These are phyloP conservation scores for Scaptomyza tumidula DNA, from an alignment of 2,888 invertebrate species.

Conservation along the genomic window DNA sequence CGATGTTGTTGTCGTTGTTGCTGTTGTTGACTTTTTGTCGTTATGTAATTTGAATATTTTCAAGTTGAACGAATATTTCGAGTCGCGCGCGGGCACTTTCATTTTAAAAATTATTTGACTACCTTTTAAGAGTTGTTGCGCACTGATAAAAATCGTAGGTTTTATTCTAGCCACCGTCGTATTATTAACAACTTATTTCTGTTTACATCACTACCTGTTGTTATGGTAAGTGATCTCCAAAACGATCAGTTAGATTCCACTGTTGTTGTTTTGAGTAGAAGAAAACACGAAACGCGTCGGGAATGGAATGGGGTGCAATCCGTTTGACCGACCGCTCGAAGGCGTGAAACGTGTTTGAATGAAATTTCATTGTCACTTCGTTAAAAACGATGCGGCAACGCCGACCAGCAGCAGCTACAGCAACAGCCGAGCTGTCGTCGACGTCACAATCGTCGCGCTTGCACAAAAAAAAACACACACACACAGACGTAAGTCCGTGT, in stretches of 20 bases:
- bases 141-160: conserved; percentile 16
- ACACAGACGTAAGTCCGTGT: conserved; percentile 21
- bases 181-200: conserved; percentile 16
- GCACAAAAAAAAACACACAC: conserved; percentile 40
- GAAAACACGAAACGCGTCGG: conserved; percentile 31
- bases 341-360: conserved; percentile 81
- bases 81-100: conserved; percentile 77
- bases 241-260: conserved; percentile 29
- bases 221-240: conserved; percentile 33
- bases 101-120: conserved; percentile 61
- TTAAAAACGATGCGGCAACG: conserved; percentile 56
- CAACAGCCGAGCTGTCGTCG: conserved; percentile 53
- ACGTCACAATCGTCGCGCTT: conserved; percentile 62
- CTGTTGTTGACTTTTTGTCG: conserved; percentile 67
- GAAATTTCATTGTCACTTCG: conserved; percentile 73
- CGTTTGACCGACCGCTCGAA: conserved; percentile 70
- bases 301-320: conserved; percentile 44
- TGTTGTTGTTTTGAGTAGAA: conserved; percentile 36
- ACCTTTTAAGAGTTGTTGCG: conserved; percentile 25
- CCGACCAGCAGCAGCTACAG: conserved; percentile 32
- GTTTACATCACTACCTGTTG: conserved; percentile 42
- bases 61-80: conserved; percentile 82
- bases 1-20: conserved; percentile 40
- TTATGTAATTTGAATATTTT: conserved; percentile 82
- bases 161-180: conserved; percentile 30